Base-by-base conservation (phyloP, 2,113 vertebrate genomes). In the Dendrocopos noguchii region DNA sequence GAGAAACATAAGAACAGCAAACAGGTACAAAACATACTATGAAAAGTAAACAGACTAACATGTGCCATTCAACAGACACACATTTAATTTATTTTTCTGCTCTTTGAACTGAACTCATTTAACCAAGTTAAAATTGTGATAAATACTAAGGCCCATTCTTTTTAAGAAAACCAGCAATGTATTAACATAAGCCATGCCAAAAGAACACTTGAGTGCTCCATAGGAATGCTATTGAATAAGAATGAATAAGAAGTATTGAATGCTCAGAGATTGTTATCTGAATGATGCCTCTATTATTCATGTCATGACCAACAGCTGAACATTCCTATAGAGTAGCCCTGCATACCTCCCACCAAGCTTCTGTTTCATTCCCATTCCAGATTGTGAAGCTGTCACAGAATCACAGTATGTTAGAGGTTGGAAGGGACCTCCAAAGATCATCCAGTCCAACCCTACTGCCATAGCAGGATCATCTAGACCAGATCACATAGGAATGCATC, bases 201-300 rank as follows among this genome's bases (percentile, higher is more conserved):
- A 31, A 81, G 46, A 87, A 79, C 59, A 75, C 61, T 87, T 87
- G 87, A 95, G 71, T 84, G 47, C 65, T 90, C 75, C 64, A 29
- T 66, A 89, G 34, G 60, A 89, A 89, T 66, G 52, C 87, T 90
- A 87, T 71, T 96, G 81, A 87, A 66, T 73, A 76, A 89, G 81
- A 94, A 91, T 87, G 84, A 91, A 84, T 95, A 91, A 80, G 75
- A 91, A 95, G 88, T 88, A 93, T 6, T 93, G 65, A 94, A 91
- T 80, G 53, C 57, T 60, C 82, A 84, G 64, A 95, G 64, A 86
- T 90, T 74, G 85, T 88, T 86, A 80, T 94, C 88, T 80, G 80
- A 66, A 39, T 80, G 80, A 83, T 84, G 90, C 52, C 63, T 84
- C 67, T 65, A 25, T 89, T 87, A 87, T 73, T 81, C 71, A 70